Percentiles rank a stretch among this genome's conserved stretches.
phyloP scores from a whole-genome alignment of 37 sponge, comb jelly and placozoan species.

The Halisarca cf. caerulea region DNA sequence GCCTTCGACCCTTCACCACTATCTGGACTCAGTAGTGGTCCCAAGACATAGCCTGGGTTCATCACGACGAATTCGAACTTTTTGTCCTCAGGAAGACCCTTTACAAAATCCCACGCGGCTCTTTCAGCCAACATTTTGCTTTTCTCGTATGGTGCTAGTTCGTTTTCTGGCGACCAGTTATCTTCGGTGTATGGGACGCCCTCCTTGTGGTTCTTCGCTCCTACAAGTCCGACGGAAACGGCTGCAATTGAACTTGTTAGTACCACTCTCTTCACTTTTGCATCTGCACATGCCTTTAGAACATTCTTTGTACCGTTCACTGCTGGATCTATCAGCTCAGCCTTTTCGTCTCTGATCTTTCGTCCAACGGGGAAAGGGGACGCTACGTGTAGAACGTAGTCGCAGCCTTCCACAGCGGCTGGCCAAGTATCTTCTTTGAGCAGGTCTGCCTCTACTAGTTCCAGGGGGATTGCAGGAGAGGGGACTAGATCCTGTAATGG shows the following conservation, averaged over 20 bases:
- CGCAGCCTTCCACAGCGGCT: slow-evolving; percentile 79
- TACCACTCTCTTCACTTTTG: slow-evolving; percentile 85
- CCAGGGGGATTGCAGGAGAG: slow-evolving; percentile 68
- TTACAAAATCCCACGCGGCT: slow-evolving; percentile 85
- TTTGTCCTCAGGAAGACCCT: slow-evolving; percentile 50
- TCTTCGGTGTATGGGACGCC: slow-evolving; percentile 72
- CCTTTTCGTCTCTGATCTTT: slow-evolving; percentile 10
- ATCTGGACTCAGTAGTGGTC: slow-evolving; percentile 69
- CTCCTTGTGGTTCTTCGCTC: slow-evolving; percentile 28
- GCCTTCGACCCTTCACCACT: slow-evolving; percentile 31
- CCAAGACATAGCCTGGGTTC: slow-evolving; percentile 70
- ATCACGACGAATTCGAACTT: slow-evolving; percentile 82
- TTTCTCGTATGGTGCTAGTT: slow-evolving; percentile 59
- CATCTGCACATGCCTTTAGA: slow-evolving; percentile 77
- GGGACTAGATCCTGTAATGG: slow-evolving; percentile 63
- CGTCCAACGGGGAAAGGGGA: slow-evolving; percentile 70
- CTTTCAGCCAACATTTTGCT: slow-evolving; percentile 86
- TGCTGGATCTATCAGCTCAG: slow-evolving; percentile 59
- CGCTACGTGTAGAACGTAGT: slow-evolving; percentile 88
- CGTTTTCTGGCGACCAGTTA: slow-evolving; percentile 68
- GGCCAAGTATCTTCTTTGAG: slow-evolving; percentile 64
- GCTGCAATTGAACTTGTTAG: slow-evolving; percentile 88
- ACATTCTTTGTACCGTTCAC: slow-evolving; percentile 83
- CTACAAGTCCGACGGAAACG: slow-evolving; percentile 58
- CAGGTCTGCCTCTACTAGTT: slow-evolving; percentile 84